phyloP scores from a whole-genome alignment of 2,888 invertebrate species.

The Leptinotarsa haldemani region DNA sequence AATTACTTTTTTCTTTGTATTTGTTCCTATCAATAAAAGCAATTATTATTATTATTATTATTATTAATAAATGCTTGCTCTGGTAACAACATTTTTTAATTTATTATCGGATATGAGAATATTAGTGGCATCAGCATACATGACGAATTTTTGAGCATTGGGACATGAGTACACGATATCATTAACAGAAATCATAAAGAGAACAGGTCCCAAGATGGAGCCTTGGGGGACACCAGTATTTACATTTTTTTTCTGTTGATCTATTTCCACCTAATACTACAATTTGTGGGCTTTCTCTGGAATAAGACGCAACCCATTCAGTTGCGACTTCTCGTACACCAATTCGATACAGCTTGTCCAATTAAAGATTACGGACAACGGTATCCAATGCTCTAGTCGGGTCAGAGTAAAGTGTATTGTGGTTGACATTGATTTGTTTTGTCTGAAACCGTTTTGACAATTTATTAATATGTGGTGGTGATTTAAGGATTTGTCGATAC shows the following conservation, averaged over 20 bases:
- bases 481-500: not conserved
- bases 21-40: too few species aligned
- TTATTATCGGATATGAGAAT: too few species aligned
- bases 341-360: constrained; percentile 10
- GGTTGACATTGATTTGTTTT: not conserved
- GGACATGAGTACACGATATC: not conserved
- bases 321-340: not conserved
- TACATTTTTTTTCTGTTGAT: not conserved
- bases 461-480: not conserved
- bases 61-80: too few species aligned
- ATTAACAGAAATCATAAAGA: not conserved
- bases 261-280: not conserved
- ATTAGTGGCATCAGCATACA: not conserved
- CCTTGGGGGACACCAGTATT: not conserved
- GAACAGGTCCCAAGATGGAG: not conserved
- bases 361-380: not conserved
- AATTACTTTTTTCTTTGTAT: too few species aligned
- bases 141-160: too few species aligned
- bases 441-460: constrained; percentile 6
- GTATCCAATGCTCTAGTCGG: constrained; percentile 3
- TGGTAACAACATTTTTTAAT: too few species aligned
- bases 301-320: not conserved
- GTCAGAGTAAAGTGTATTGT: constrained; percentile 6
- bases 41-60: too few species aligned
- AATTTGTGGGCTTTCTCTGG: not conserved